Conservation (phyloP, 92 coral and sea anemone genomes). For the Meandrina meandrites region DNA sequence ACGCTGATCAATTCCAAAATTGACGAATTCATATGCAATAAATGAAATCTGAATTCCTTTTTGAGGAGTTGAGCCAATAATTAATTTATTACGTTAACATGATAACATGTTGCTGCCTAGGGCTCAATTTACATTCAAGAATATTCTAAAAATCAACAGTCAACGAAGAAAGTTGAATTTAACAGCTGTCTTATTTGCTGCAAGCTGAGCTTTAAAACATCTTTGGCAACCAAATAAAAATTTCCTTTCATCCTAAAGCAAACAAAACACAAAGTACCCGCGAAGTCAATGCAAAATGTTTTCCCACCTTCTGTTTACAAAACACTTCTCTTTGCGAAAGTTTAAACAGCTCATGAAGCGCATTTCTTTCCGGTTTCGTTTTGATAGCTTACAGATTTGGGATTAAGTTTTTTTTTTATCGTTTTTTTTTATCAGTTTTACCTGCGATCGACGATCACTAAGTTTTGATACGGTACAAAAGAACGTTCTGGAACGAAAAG, state of each 20-base stretch:
- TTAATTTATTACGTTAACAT: neutral
- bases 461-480: neutral
- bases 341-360: neutral
- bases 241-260: neutral
- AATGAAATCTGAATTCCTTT: neutral
- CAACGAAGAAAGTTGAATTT: neutral
- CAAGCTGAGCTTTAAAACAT: neutral
- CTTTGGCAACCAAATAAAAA: neutral
- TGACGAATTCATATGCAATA: neutral
- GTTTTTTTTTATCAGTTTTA: neutral
- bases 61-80: neutral
- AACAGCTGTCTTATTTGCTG: constrained; percentile 6
- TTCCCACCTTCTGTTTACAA: neutral
- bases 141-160: neutral
- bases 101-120: neutral
- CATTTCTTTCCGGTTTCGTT: neutral
- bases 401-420: too few relatives aligned
- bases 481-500: neutral
- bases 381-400: neutral
- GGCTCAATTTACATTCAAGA: neutral
- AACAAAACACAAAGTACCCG: neutral
- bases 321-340: neutral
- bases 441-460: neutral
- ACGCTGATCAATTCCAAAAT: neutral
- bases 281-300: neutral